Evolutionary conservation across 2,113 vertebrate species (phyloP).

Genomic region (Corapipo altera): DNA sequence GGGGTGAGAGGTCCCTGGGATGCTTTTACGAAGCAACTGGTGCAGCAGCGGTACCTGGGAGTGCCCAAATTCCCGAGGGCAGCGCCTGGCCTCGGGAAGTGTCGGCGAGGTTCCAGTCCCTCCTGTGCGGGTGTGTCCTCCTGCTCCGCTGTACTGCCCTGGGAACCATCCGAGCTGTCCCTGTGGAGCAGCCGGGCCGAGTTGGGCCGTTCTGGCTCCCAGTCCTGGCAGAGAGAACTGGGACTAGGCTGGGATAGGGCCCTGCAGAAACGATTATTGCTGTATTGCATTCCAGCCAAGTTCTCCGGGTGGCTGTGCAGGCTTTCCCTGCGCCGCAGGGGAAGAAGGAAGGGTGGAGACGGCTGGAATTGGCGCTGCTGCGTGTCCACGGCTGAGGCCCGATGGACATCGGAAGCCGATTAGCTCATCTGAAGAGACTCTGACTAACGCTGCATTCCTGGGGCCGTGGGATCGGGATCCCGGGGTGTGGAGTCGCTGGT

Average conservation of each 20-base stretch:
- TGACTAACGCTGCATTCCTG: background rate
- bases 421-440: background rate
- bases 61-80: background rate
- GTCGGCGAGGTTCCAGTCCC: background rate
- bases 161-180: rapidly evolving
- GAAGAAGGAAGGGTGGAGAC: conserved; percentile 37
- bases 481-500: rapidly evolving
- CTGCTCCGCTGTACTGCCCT: background rate
- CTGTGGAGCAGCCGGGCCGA: rapidly evolving
- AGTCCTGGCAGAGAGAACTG: rapidly evolving
- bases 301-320: rapidly evolving
- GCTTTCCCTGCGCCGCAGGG: background rate
- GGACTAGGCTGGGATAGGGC: background rate
- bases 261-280: rapidly evolving
- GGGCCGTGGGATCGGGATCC: rapidly evolving
- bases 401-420: rapidly evolving
- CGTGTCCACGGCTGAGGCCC: rapidly evolving
- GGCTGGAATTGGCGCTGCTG: background rate
- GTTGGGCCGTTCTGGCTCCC: background rate
- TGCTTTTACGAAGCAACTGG: background rate
- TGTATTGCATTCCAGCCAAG: background rate
- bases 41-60: background rate
- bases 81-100: rapidly evolving
- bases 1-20: background rate
- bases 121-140: background rate